Base-by-base conservation (phyloP, 1,140 invertebrate species). In the Tetragnatha versicolor region DNA sequence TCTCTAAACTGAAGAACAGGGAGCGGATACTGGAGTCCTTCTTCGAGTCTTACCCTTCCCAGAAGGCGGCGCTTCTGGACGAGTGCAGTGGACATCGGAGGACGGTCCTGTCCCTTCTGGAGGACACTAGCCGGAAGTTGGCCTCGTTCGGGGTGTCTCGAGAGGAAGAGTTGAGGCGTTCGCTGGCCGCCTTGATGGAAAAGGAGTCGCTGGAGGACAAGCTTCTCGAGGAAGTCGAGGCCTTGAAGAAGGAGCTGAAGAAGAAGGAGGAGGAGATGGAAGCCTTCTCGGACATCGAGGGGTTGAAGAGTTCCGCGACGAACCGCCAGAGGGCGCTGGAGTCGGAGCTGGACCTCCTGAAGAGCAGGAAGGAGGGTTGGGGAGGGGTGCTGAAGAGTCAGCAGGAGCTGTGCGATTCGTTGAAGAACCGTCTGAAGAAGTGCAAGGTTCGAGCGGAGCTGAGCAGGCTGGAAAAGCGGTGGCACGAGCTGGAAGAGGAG, bases 401-500 rank as follows among this genome's bases (percentile, higher is more conserved):
- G 0, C 51, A 27, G 29, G 20, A 12, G 6, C 7, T 42, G 6
- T 42, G 12, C 2, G 49, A 35, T 7, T 3, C 7, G 5, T 29
- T 69, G 3, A 22, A 39, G 42, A 10, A 45, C 3, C 17, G 10
- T 5, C 47, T 58, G 25, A 37, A 72, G 9, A 20, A 55, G 29
- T 39, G 31, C 2, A 31, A 29, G 5, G n/a, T 25, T 31, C 10
- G 20, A 14, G 31, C n/a, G 29, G 53, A 58, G 14, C 22, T 72
- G 17, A 1, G 2, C 1, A 42, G 42, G 14, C 5, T 60, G n/a
- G 69, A 72, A 42, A 72, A 60, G 3, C 14, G 25, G 20, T 72
- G 69, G 69, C 69, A 60, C 33, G 27, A 27, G 6, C 29, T 58
- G 31, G 69, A 72, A 17, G 33, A 72, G 45, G 47, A 45, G 9